phyloP scores from a whole-genome alignment of 2,113 vertebrate species.

The Clarias gariepinus region DNA sequence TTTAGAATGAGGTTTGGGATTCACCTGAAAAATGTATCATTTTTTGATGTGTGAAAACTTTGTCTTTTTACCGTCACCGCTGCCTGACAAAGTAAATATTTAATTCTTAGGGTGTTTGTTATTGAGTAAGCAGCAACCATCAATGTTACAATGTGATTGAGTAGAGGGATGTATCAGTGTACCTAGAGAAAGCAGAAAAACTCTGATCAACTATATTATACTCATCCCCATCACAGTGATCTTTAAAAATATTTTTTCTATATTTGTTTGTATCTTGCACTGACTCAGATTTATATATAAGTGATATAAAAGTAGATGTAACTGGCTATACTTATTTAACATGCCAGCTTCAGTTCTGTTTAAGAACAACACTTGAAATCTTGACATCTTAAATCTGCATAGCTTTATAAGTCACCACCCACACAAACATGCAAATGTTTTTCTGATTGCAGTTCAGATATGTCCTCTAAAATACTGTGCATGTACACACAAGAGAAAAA shows the following conservation, averaged over 20 bases:
- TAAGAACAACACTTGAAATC: background rate
- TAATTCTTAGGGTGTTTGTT: conserved; percentile 39
- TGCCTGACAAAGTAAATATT: conserved; percentile 48
- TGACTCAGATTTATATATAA: background rate
- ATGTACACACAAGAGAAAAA: conserved; percentile 7
- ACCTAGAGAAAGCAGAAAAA: conserved; percentile 4
- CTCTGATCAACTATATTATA: conserved; percentile 1
- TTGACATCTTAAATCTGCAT: conserved; percentile 39
- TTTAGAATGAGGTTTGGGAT: conserved; percentile 31
- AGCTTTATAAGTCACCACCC: conserved; percentile 34
- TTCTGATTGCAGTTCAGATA: conserved; percentile 34
- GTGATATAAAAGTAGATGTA: background rate
- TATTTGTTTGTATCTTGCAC: conserved; percentile 6
- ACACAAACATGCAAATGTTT: conserved; percentile 25
- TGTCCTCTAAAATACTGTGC: conserved; percentile 30
- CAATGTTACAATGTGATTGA: conserved; percentile 28
- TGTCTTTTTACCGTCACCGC: conserved; percentile 28
- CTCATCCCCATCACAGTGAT: conserved; percentile 5
- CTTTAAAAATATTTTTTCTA: background rate
- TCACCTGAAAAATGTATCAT: conserved; percentile 37
- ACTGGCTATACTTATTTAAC: background rate
- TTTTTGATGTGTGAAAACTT: conserved; percentile 35
- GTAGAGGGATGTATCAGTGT: conserved; percentile 1
- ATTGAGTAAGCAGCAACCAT: conserved; percentile 41
- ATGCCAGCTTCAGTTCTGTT: conserved; percentile 1